A percentile compares a stretch with the other conserved stretches of the same genome.
phyloP scores from a whole-genome alignment of 2,888 invertebrate species.

The Rhagium mordax region DNA sequence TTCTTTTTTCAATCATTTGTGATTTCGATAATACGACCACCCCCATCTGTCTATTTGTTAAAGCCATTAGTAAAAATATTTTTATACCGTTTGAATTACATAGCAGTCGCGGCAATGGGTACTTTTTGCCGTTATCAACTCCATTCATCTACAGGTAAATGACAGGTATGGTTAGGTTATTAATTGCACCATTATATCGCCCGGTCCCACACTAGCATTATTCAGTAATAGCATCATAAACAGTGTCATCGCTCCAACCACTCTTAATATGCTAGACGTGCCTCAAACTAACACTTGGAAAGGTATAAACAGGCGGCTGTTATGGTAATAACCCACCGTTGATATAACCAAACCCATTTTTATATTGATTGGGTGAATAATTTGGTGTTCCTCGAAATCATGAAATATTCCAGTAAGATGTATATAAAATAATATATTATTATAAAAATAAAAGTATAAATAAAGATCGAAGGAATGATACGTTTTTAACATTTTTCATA shows the following conservation, averaged over 20 bases:
- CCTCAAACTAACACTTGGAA: constrained; percentile 14
- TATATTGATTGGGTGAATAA: constrained; percentile 13
- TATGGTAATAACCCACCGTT: constrained; percentile 32
- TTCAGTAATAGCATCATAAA: constrained; percentile 39
- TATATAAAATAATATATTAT: too few relatives aligned
- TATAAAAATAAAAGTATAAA: too few relatives aligned
- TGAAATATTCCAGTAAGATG: neutral
- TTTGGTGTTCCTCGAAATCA: constrained; percentile 12
- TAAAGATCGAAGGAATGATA: too few relatives aligned
- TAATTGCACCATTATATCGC: constrained; percentile 37
- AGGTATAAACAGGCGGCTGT: constrained; percentile 26
- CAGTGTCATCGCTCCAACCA: constrained; percentile 37
- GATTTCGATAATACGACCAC: neutral
- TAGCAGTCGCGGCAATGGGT: constrained; percentile 1
- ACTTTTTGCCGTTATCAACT: constrained; percentile 23
- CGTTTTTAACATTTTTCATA: too few relatives aligned
- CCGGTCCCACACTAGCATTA: constrained; percentile 37
- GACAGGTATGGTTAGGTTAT: constrained; percentile 40
- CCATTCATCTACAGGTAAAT: constrained; percentile 35
- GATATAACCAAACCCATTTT: constrained; percentile 24
- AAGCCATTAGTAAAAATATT: neutral
- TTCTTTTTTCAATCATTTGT: too few relatives aligned
- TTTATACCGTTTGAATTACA: constrained; percentile 7
- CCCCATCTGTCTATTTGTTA: neutral
- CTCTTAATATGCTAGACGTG: constrained; percentile 34